A percentile compares a stretch with the other conserved stretches of the same genome.
These are phyloP conservation scores for Melanerpes formicivorus DNA, from an alignment of 2,113 vertebrate species.

Conservation along the genomic window DNA sequence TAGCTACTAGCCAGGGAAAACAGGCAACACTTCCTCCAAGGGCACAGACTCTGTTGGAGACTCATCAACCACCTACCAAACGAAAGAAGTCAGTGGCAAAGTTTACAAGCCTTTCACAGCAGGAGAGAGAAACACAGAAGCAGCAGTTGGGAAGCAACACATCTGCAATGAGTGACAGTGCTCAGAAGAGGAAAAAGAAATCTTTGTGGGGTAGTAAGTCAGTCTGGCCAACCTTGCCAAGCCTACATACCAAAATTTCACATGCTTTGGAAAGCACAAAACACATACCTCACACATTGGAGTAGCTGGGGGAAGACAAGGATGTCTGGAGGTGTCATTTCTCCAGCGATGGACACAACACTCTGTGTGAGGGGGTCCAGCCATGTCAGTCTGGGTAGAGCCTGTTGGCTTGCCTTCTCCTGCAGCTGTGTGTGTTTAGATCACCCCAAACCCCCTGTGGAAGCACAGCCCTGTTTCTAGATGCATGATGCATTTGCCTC, in stretches of 20 bases:
- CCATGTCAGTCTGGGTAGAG: fast-evolving
- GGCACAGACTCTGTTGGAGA: not conserved
- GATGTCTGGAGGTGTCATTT: not conserved
- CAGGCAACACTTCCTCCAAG: not conserved
- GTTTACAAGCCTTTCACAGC: not conserved
- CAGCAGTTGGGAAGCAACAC: not conserved
- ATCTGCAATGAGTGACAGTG: not conserved
- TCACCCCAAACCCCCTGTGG: not conserved
- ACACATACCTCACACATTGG: fast-evolving
- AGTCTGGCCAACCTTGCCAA: not conserved
- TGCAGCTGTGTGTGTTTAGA: not conserved
- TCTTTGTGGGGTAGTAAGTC: not conserved
- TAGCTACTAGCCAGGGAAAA: not conserved
- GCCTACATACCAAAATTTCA: not conserved
- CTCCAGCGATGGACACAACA: fast-evolving
- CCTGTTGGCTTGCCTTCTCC: not conserved
- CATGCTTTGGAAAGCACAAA: not conserved
- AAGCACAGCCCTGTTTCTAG: not conserved
- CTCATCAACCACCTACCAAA: not conserved
- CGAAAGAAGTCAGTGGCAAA: not conserved
- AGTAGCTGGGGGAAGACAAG: not conserved
- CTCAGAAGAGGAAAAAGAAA: not conserved
- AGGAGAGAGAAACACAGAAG: not conserved
- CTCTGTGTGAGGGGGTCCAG: not conserved
- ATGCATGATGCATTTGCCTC: fast-evolving